phyloP scores from a whole-genome alignment of 1,140 invertebrate genomes.

The Stratiolaelaps scimitus region DNA sequence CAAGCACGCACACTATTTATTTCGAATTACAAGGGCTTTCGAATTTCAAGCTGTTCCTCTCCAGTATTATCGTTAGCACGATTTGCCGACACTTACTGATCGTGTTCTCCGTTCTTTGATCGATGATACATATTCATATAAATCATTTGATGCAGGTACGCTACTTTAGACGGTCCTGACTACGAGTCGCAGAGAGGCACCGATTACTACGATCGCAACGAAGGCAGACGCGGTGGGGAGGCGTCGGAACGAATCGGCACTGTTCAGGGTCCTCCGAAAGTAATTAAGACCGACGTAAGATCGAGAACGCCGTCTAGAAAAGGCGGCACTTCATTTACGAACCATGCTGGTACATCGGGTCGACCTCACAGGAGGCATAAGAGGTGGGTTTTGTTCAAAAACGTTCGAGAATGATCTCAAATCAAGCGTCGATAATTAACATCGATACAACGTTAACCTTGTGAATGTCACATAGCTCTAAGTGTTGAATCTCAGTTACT shows the following conservation, averaged over 20 bases:
- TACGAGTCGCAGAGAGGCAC: conserved; percentile 23
- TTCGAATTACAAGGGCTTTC: too few species aligned
- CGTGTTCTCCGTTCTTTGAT: too few species aligned
- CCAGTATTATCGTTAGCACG: too few species aligned
- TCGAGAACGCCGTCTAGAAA: too few species aligned
- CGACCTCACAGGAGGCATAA: not conserved
- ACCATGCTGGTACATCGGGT: not conserved
- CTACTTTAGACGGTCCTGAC: conserved; percentile 7
- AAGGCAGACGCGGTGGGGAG: not conserved
- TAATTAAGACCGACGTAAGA: not conserved
- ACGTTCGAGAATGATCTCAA: not conserved
- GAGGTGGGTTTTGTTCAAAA: conserved; percentile 26
- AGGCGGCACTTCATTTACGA: too few species aligned
- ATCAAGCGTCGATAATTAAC: too few species aligned
- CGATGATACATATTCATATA: not conserved
- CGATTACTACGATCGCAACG: conserved; percentile 8
- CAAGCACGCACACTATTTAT: too few species aligned
- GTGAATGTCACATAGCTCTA: too few species aligned
- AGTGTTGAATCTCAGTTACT: too few species aligned
- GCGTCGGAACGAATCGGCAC: not conserved
- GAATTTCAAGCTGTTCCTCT: too few species aligned
- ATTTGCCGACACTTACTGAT: too few species aligned
- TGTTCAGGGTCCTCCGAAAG: not conserved
- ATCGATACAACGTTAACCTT: too few species aligned
- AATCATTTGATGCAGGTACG: conserved; percentile 2